A percentile compares a stretch with the other conserved stretches of the same genome.
Evolutionary conservation across 1,140 invertebrate genomes (phyloP).

Genomic region (Drosophila novamexicana): DNA sequence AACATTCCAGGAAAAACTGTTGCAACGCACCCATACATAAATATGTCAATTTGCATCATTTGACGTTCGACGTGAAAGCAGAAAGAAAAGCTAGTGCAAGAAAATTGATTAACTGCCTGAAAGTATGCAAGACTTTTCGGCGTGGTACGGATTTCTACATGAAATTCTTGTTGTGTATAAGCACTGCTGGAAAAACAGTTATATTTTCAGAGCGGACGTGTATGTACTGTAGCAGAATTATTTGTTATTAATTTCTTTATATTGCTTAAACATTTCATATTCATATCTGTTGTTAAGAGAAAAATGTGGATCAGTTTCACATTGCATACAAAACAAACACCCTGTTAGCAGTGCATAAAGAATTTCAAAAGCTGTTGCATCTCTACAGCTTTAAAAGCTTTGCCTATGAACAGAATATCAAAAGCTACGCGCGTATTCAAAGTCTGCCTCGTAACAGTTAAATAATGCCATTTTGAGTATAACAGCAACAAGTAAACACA

Average conservation of each 20-base stretch:
- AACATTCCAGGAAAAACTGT: constrained; percentile 23
- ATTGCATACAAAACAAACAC: background rate
- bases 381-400: background rate
- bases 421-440: background rate
- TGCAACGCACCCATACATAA: background rate
- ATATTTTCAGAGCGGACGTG: too few relatives aligned
- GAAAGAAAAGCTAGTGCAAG: background rate
- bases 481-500: background rate
- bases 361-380: background rate
- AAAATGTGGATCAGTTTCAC: too few relatives aligned
- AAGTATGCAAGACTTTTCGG: constrained; percentile 23
- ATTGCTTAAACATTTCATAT: too few relatives aligned
- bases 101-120: background rate
- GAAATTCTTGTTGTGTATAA: too few relatives aligned
- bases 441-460: background rate
- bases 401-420: background rate
- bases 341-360: background rate
- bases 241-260: too few relatives aligned
- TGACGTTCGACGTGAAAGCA: background rate
- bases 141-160: too few relatives aligned
- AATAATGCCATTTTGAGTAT: constrained; percentile 38
- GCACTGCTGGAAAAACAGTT: too few relatives aligned
- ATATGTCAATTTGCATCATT: background rate
- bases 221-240: too few relatives aligned
- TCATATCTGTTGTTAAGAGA: too few relatives aligned